These are phyloP conservation scores for Montipora capricornis DNA, from an alignment of 64 coral and sea anemone species.

Conservation along the genomic window DNA sequence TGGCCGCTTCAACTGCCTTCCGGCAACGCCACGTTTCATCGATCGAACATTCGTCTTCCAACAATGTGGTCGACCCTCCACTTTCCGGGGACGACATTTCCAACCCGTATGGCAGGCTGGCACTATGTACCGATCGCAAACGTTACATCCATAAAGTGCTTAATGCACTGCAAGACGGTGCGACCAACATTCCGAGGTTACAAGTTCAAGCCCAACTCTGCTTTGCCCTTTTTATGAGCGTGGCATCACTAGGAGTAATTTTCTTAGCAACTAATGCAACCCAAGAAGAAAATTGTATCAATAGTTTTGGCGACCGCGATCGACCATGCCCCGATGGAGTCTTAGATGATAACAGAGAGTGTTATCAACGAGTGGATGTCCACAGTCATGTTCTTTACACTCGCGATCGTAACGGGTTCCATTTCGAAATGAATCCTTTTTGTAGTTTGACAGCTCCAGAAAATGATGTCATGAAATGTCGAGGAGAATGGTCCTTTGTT, in stretches of 20 bases:
- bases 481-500: neutral
- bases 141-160: slow-evolving; percentile 11
- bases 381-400: neutral
- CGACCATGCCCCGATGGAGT: neutral
- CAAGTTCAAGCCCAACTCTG: neutral
- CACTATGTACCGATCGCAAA: slow-evolving; percentile 4
- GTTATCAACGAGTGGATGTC: neutral
- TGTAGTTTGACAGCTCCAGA: neutral
- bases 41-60: neutral
- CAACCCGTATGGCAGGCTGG: slow-evolving; percentile 24
- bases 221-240: neutral
- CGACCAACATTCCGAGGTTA: slow-evolving; percentile 19
- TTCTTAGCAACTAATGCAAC: neutral
- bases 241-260: neutral
- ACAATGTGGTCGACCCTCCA: neutral
- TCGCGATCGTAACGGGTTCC: neutral
- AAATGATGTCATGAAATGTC: slow-evolving; percentile 10
- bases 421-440: neutral
- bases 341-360: neutral
- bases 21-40: neutral
- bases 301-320: neutral
- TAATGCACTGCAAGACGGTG: neutral
- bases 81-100: slow-evolving; percentile 16
- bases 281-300: neutral
- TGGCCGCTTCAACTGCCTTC: neutral